Evolutionary conservation across 1,140 invertebrate species (phyloP), one percentile per base, ranked within the genome.

Genomic region (Drosophila malerkotliana): DNA sequence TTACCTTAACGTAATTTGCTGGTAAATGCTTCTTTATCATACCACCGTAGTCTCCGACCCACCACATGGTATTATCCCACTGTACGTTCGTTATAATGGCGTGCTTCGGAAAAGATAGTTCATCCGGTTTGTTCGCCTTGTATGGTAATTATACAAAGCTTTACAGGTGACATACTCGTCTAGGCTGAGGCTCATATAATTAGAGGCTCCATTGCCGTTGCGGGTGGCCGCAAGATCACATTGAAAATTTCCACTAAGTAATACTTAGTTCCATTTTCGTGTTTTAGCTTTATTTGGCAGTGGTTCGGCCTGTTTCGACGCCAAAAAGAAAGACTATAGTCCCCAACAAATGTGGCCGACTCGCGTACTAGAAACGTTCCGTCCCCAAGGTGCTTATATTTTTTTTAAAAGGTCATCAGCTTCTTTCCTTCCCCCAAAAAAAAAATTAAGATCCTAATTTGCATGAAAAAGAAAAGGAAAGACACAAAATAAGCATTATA

Each of bases 281-380:
- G 18, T 18, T 18, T 18, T 18, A 18, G 18, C 18, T 18, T 18
- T 18, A 18, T 18, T 18, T 1, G 68, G 91, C 98, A 98, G 92
- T 99, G 98, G 92, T 98, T 98, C 0, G 97, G 96, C 90, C 96
- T 95, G 93, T 94, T 92, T 98, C 97, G 89, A 18, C 97, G 93
- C 97, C 97, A 98, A 92, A 99, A 99, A 0, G 98, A 99, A 2
- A 99, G 92, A 59, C 97, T 98, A 91, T 98, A 99, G 92, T 99
- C 98, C 0, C 98, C 98, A 15, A 98, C 97, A 93, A 99, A 99
- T 0, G 98, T 99, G 28, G 98, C 97, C 91, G 98, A 98, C 74
- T 98, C 96, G 62, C 98, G 93, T 0, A 99, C 98, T 12, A 99
- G 93, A 92, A 99, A 99, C 3, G 97, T 98, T 0, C 98, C 98